phyloP scores from a whole-genome alignment of 2,113 vertebrate species.

The Galbula dea region DNA sequence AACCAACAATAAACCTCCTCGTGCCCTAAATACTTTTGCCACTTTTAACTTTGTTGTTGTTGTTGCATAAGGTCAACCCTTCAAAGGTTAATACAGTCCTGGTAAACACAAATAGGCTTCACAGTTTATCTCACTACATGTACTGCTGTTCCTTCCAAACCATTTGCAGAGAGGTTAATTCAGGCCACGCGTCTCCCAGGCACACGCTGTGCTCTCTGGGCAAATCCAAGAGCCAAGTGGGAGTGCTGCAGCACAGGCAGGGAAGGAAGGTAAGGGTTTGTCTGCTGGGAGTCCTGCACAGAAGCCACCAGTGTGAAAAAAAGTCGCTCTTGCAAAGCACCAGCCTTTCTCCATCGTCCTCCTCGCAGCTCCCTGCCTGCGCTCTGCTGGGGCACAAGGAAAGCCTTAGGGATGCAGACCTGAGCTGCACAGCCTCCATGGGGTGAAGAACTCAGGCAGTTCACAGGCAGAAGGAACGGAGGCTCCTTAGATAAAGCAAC shows the following conservation, averaged over 20 bases:
- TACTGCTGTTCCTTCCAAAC: slow-evolving; percentile 59
- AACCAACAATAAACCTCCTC: slow-evolving; percentile 45
- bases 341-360: not conserved
- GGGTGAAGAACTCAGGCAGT: not conserved
- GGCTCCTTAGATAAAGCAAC: slow-evolving; percentile 35
- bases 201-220: slow-evolving; percentile 30
- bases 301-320: not conserved
- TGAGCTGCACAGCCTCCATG: accelerated
- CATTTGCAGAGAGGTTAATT: slow-evolving; percentile 54
- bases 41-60: not conserved
- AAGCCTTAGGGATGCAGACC: not conserved
- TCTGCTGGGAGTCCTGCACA: not conserved
- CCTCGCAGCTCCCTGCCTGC: not conserved
- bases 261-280: not conserved
- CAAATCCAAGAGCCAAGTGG: not conserved
- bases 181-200: not conserved
- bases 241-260: not conserved
- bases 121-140: not conserved
- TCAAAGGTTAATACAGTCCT: slow-evolving; percentile 73
- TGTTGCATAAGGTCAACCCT: slow-evolving; percentile 71
- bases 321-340: not conserved
- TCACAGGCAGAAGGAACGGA: not conserved
- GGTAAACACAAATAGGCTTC: slow-evolving; percentile 66
- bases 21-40: slow-evolving; percentile 13
- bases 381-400: not conserved